A percentile compares a stretch with the other conserved stretches of the same genome.
These are phyloP conservation scores for Epinephelus cyanopodus DNA, from an alignment of 2,113 vertebrate genomes.

Conservation along the genomic window DNA sequence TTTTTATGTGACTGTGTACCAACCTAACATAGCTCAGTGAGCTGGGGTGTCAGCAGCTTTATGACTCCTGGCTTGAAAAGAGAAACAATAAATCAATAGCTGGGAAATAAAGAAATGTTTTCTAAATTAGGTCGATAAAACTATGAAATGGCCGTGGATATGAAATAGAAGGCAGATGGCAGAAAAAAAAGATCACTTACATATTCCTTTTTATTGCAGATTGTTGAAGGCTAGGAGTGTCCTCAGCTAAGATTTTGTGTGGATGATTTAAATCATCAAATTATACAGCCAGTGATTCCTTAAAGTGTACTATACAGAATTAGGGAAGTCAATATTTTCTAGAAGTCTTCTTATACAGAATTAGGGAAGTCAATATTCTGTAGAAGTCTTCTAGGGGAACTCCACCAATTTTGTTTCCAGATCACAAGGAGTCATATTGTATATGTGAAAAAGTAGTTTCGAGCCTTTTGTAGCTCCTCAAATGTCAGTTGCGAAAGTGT, in stretches of 20 bases:
- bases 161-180: conserved; percentile 15
- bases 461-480: background rate
- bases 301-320: background rate
- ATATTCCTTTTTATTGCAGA: background rate
- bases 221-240: background rate
- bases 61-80: conserved; percentile 35
- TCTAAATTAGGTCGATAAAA: conserved; percentile 47
- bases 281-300: background rate
- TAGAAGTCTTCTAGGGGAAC: background rate
- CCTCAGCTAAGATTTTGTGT: background rate
- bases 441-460: background rate
- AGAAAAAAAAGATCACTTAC: background rate
- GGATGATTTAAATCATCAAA: background rate
- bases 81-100: conserved; percentile 34
- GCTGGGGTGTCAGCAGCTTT: conserved; percentile 20
- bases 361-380: background rate
- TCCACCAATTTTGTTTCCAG: too few relatives aligned
- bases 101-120: conserved; percentile 22
- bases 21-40: conserved; percentile 5
- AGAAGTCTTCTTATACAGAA: background rate
- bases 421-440: background rate
- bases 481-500: too few relatives aligned
- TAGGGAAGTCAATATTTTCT: background rate
- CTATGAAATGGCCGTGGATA: background rate
- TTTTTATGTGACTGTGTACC: conserved; percentile 40